Percentiles rank a stretch among this genome's conserved stretches.
Conservation (phyloP, 2,888 invertebrate species). For the Allygus modestus region DNA sequence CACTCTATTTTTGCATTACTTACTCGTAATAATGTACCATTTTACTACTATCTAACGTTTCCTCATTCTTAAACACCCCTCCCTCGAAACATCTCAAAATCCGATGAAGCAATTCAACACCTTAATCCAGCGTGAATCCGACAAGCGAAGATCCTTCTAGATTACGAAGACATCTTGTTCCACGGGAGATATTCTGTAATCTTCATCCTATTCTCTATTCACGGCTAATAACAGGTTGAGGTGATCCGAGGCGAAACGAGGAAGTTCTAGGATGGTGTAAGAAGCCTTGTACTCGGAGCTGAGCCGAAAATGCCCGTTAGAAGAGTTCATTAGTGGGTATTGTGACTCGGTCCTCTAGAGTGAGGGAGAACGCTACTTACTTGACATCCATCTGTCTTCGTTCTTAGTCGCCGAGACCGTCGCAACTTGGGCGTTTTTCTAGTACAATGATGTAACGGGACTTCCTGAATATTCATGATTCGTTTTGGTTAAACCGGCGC, state of each 20-base stretch:
- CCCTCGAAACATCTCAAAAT: not conserved
- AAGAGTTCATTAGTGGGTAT: not conserved
- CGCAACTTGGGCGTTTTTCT: too few species aligned
- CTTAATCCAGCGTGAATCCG: slow-evolving; percentile 9
- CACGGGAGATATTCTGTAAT: slow-evolving; percentile 2
- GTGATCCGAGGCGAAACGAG: not conserved
- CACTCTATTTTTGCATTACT: too few species aligned
- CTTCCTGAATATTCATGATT: too few species aligned
- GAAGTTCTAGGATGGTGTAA: not conserved
- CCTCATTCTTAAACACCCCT: too few species aligned
- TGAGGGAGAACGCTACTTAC: not conserved
- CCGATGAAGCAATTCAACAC: not conserved
- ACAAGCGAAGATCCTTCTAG: slow-evolving; percentile 23
- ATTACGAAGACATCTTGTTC: not conserved
- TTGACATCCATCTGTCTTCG: too few species aligned
- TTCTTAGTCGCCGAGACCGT: too few species aligned
- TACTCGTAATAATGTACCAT: too few species aligned
- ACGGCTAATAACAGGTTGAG: slow-evolving; percentile 18
- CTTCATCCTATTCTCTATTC: slow-evolving; percentile 14
- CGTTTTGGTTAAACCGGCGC: too few species aligned
- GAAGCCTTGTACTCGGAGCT: not conserved
- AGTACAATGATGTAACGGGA: too few species aligned
- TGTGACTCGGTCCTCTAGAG: not conserved
- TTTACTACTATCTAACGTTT: too few species aligned
- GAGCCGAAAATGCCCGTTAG: not conserved